These are phyloP conservation scores for Chionoecetes opilio DNA, from an alignment of 1,140 invertebrate genomes.

Conservation along the genomic window DNA sequence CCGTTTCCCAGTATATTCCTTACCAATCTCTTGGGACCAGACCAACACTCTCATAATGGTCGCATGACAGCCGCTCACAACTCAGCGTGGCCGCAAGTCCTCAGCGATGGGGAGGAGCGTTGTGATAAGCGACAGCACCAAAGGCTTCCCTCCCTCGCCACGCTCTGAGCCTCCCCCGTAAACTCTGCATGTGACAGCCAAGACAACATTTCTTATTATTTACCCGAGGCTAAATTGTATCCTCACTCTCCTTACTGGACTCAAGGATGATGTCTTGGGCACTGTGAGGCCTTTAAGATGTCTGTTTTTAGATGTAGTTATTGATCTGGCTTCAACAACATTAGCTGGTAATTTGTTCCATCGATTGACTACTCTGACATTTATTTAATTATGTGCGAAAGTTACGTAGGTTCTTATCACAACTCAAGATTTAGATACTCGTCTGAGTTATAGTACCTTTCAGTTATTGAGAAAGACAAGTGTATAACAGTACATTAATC, in stretches of 20 bases:
- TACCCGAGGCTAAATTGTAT: not conserved
- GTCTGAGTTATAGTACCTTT: too few relatives aligned
- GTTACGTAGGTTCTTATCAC: too few relatives aligned
- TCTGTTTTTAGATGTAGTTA: too few relatives aligned
- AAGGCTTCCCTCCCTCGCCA: not conserved
- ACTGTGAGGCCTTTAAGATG: not conserved
- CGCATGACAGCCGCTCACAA: slow-evolving; percentile 5
- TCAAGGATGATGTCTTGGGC: not conserved
- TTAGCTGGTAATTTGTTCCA: too few relatives aligned
- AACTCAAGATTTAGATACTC: too few relatives aligned
- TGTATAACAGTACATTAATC: too few relatives aligned
- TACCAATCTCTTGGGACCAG: not conserved
- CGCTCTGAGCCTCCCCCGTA: not conserved
- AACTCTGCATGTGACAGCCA: not conserved
- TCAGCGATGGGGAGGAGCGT: not conserved
- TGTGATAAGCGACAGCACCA: not conserved
- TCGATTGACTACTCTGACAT: too few relatives aligned
- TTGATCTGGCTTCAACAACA: too few relatives aligned
- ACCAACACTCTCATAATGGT: not conserved
- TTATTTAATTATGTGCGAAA: too few relatives aligned
- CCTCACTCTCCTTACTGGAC: not conserved
- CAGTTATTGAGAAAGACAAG: too few relatives aligned
- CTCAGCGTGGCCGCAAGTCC: not conserved
- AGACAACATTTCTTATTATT: not conserved
- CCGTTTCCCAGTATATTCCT: not conserved